Evolutionary conservation across 2,888 invertebrate genomes (phyloP).

Genomic region (Drosophila setosimentum): DNA sequence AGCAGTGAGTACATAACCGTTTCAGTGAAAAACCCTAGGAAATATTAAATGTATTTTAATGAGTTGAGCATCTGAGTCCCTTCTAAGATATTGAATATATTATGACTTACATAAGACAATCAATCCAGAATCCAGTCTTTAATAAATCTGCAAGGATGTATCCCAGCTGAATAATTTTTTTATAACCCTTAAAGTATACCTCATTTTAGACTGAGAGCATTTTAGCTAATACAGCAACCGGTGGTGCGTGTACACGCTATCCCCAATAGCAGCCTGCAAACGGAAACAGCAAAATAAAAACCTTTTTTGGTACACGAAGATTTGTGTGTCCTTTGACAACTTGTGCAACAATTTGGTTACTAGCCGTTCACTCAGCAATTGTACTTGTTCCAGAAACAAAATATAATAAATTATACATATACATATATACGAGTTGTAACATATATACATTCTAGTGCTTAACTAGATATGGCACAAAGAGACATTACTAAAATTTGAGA

Average conservation of each 20-base stretch:
- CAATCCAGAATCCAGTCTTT: too few species aligned
- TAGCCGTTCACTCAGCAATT: neutral
- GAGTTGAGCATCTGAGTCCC: too few species aligned
- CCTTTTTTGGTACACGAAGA: neutral
- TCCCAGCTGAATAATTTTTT: neutral
- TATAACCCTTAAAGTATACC: neutral
- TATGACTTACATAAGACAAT: neutral
- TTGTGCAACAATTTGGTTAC: neutral
- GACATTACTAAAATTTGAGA: neutral
- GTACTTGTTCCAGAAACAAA: neutral
- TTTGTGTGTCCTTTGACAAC: neutral
- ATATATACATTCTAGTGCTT: neutral
- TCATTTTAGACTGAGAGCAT: accelerated
- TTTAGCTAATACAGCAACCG: neutral
- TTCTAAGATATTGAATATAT: neutral
- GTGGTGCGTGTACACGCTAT: neutral
- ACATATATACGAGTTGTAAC: neutral
- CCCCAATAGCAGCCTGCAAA: neutral
- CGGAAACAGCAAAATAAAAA: neutral
- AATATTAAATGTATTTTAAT: neutral
- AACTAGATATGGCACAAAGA: neutral
- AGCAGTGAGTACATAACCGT: neutral
- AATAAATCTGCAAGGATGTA: too few species aligned
- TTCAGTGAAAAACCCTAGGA: neutral
- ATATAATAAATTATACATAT: neutral